Evolutionary conservation across 2,113 vertebrate species (phyloP).

Genomic region (Sarotherodon lohbergeri): DNA sequence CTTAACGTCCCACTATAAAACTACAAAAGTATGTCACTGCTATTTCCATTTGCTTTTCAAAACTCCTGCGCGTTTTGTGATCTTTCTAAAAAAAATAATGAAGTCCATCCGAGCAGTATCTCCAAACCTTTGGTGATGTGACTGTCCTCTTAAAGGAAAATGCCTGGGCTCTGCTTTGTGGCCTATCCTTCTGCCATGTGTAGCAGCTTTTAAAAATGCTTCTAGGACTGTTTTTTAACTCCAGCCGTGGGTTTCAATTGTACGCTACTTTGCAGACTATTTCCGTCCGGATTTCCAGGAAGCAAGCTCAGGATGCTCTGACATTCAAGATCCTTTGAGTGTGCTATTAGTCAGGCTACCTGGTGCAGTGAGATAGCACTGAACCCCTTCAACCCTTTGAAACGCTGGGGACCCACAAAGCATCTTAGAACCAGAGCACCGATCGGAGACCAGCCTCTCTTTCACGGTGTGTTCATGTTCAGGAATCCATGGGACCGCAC

Average conservation of each 20-base stretch:
- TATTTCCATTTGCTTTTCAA: not conserved
- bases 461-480: not conserved
- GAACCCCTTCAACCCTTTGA: conserved; percentile 49
- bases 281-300: conserved; percentile 49
- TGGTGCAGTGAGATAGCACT: conserved; percentile 60
- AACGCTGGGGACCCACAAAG: conserved; percentile 43
- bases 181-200: not conserved
- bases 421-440: conserved; percentile 24
- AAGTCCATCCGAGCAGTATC: not conserved
- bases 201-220: not conserved
- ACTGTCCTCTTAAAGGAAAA: not conserved
- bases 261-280: conserved; percentile 43
- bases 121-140: not conserved
- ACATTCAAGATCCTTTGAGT: conserved; percentile 62
- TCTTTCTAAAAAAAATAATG: not conserved
- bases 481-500: not conserved
- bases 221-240: conserved; percentile 12
- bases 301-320: conserved; percentile 33
- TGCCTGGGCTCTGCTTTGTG: not conserved
- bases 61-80: not conserved
- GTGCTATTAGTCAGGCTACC: conserved; percentile 66
- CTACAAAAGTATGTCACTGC: not conserved
- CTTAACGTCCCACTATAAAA: not conserved
- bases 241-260: conserved; percentile 17
- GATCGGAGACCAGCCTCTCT: conserved; percentile 26